Conservation (phyloP, 37 sponge, comb jelly and placozoan genomes). For the Ephydatia muelleri region DNA sequence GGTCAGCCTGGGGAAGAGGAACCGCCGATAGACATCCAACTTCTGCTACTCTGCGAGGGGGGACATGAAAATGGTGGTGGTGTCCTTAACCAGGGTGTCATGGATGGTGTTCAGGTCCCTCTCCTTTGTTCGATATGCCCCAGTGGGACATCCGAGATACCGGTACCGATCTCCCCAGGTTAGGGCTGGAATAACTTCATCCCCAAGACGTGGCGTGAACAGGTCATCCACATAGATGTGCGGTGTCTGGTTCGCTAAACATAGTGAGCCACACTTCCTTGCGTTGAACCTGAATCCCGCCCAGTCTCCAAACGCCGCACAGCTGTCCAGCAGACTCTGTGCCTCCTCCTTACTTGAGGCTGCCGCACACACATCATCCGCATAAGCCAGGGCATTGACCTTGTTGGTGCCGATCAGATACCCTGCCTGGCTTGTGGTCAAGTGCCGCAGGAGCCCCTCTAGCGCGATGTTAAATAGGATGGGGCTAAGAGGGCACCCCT, state of each 20-base stretch:
- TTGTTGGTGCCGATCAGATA: too few relatives aligned
- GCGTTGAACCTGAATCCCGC: constrained; percentile 25
- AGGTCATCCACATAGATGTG: not conserved
- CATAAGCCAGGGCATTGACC: too few relatives aligned
- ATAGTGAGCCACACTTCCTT: constrained; percentile 31
- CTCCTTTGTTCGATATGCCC: not conserved
- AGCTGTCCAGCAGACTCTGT: not conserved
- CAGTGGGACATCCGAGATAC: too few relatives aligned
- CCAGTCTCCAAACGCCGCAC: constrained; percentile 17
- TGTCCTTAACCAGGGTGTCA: not conserved
- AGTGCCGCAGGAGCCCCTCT: too few relatives aligned
- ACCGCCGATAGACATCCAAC: constrained; percentile 39
- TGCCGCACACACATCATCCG: too few relatives aligned
- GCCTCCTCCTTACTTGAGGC: too few relatives aligned
- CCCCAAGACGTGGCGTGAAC: not conserved
- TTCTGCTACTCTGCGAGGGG: constrained; percentile 49
- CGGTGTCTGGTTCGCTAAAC: too few relatives aligned
- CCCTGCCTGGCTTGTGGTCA: too few relatives aligned
- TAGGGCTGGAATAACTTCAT: constrained; percentile 1
- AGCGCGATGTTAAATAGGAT: too few relatives aligned
- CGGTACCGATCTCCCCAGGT: constrained; percentile 13
- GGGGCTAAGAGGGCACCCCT: too few relatives aligned
- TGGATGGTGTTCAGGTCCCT: not conserved
- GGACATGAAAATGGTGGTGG: not conserved
- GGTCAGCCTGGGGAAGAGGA: constrained; percentile 18